Base-by-base conservation (phyloP, 2,797 vertebrate genomes). In the Liparis tanakae region DNA sequence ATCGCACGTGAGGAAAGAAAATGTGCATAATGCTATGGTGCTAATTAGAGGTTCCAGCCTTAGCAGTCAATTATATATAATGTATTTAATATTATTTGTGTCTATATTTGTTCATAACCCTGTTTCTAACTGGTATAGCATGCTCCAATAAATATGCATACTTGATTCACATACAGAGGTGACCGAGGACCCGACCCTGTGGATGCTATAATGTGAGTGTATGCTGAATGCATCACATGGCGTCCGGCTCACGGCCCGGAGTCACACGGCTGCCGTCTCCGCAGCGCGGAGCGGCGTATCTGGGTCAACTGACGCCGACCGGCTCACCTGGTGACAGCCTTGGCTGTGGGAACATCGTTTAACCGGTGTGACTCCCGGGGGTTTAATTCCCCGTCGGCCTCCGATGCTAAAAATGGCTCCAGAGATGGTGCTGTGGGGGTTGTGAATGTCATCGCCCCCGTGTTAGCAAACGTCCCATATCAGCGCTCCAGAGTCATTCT, bases 1-100 rank as follows among this genome's bases (percentile, higher is more conserved):
- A 86, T 82, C 67, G 76, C 67, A 68, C 70, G 74, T 80, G 73
- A 53, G 34, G 34, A 70, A 72, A 62, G 56, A 70, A 44, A 81
- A 87, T 63, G 64, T 61, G 55, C 67, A 55, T 22, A 43, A 70
- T 69, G 64, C 36, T 54, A 22, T 46, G 22, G n/a, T 22, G 62
- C 43, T 84, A 78, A 85, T 88, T 79, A 70, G 37, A 69, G 37
- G 64, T 55, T 62, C 48, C 62, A 25, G 30, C 62, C 58, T 36
- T 13, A 55, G 64, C 36, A 14, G 69, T 43, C 41, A 33, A 20
- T 36, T 79, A 36, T 22, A 0, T 53, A 59, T 67, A 67, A 78
- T 83, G 25, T 30, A 30, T 30, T 30, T 30, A 70, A 70, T 18
- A 63, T 63, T 30, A 33, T 34, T 22, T 22, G 39, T 72, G 43